Percentiles rank a stretch among this genome's conserved stretches.
phyloP scores from a whole-genome alignment of 53 echinoderm and acorn worm genomes.

The Arbacia lixula region DNA sequence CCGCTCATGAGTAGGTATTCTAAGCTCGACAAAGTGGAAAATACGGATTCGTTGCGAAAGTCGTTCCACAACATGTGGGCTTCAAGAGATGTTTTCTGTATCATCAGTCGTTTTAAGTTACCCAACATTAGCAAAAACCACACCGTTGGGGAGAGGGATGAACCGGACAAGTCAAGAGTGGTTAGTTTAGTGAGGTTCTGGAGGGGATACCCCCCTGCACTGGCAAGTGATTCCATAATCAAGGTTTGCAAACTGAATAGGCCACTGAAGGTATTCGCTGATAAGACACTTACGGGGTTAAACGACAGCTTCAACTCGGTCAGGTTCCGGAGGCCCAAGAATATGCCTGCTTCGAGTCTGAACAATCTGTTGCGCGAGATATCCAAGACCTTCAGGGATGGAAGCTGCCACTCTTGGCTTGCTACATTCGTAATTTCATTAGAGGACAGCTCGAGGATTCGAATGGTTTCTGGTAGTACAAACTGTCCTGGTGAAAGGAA shows the following conservation, averaged over 20 bases:
- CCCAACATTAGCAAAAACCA: background rate
- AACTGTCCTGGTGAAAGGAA: background rate
- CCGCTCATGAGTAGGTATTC: background rate
- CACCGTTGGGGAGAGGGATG: background rate
- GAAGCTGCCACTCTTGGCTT: background rate
- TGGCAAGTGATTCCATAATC: background rate
- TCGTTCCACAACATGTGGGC: background rate
- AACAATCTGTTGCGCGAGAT: background rate
- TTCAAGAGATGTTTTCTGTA: background rate
- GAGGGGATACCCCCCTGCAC: background rate
- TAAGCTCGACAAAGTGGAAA: background rate
- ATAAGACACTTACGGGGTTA: background rate
- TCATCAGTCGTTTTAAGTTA: background rate
- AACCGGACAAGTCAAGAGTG: constrained; percentile 5
- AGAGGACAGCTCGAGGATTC: background rate
- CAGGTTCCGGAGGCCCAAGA: background rate
- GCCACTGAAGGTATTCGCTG: background rate
- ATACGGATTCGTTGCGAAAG: background rate
- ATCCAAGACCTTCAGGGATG: background rate
- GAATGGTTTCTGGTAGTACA: background rate
- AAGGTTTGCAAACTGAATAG: background rate
- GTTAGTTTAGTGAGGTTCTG: background rate
- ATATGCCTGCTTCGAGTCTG: background rate
- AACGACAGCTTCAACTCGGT: background rate
- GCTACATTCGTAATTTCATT: constrained; percentile 1